These are phyloP conservation scores for Eudasyphora cyanicolor DNA, from an alignment of 2,888 invertebrate genomes.

Conservation along the genomic window DNA sequence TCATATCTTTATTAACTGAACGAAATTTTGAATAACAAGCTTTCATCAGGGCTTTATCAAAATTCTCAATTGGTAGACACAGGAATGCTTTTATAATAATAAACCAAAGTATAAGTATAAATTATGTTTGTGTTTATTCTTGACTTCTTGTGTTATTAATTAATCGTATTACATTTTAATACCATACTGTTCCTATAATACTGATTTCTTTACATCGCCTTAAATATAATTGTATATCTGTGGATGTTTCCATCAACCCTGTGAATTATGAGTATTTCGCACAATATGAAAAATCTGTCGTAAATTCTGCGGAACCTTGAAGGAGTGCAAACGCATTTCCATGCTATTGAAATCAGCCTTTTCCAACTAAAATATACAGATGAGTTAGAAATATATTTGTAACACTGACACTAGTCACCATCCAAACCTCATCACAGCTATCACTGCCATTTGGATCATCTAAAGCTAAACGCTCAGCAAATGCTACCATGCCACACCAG, in stretches of 20 bases:
- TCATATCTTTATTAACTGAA: too few relatives aligned
- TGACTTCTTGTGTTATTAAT: too few relatives aligned
- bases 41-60: too few relatives aligned
- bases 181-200: too few relatives aligned
- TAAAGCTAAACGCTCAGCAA: constrained; percentile 84
- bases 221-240: too few relatives aligned
- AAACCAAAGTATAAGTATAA: too few relatives aligned
- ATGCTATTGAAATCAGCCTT: constrained; percentile 86
- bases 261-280: constrained; percentile 72
- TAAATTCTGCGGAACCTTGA: constrained; percentile 78
- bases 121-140: too few relatives aligned
- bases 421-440: constrained; percentile 85
- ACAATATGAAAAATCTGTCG: constrained; percentile 73
- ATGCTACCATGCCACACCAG: constrained; percentile 90
- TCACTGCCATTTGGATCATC: constrained; percentile 81
- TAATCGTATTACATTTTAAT: too few relatives aligned
- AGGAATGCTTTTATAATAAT: too few relatives aligned
- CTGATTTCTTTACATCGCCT: too few relatives aligned
- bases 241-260: constrained; percentile 39
- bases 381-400: background rate
- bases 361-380: constrained; percentile 81
- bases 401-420: background rate
- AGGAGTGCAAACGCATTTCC: constrained; percentile 81
- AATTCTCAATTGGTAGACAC: too few relatives aligned
- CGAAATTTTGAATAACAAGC: too few relatives aligned